Percentiles rank a stretch among this genome's conserved stretches.
These are phyloP conservation scores for Drosophila sucinea DNA, from an alignment of 1,140 invertebrate genomes.

Conservation along the genomic window DNA sequence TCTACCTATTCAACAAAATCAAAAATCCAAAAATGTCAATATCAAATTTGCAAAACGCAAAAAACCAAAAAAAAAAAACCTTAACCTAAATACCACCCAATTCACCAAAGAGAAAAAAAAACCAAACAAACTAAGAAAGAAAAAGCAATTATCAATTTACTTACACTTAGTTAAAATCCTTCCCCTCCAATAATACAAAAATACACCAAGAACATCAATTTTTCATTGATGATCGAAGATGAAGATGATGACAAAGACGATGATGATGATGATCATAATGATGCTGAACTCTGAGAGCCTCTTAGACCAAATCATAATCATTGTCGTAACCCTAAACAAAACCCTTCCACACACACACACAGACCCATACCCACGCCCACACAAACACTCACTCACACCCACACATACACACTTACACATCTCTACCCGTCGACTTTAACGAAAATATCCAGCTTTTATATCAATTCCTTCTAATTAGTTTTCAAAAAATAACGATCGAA, in stretches of 20 bases:
- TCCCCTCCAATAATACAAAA: constrained; percentile 35
- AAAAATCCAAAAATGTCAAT: not conserved
- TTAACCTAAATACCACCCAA: constrained; percentile 8
- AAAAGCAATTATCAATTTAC: constrained; percentile 30
- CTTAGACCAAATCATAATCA: constrained; percentile 41
- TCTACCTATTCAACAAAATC: not conserved
- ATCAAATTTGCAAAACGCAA: constrained; percentile 8
- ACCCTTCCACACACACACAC: constrained; percentile 57
- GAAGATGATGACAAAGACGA: constrained; percentile 2
- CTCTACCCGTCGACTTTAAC: not conserved
- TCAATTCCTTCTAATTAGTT: constrained; percentile 16
- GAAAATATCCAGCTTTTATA: constrained; percentile 10
- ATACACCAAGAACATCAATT: not conserved
- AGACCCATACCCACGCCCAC: constrained; percentile 24
- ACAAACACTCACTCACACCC: constrained; percentile 14
- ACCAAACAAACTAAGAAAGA: not conserved
- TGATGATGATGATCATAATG: not conserved
- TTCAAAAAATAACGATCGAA: constrained; percentile 2
- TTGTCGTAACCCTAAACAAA: constrained; percentile 59
- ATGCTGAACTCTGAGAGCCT: constrained; percentile 1
- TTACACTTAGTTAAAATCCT: constrained; percentile 6
- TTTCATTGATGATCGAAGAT: not conserved
- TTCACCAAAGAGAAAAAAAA: not conserved
- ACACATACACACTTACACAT: constrained; percentile 22
- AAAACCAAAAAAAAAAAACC: constrained; percentile 21